A percentile compares a stretch with the other conserved stretches of the same genome.
These are phyloP conservation scores for Tenebrosternarchus preto DNA, from an alignment of 2,113 vertebrate genomes.

Conservation along the genomic window DNA sequence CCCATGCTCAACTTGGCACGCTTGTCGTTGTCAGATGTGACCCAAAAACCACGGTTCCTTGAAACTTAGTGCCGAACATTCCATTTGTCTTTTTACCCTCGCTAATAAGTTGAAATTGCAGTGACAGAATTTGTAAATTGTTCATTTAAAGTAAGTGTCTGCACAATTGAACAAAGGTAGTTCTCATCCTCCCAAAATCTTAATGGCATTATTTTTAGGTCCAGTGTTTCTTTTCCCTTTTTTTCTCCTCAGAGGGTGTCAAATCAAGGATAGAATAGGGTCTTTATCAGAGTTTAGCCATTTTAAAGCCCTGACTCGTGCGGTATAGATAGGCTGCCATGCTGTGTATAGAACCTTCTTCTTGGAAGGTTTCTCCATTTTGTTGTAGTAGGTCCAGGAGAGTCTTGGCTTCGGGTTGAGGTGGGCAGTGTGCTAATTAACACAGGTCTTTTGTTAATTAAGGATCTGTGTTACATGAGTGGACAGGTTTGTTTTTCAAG, in stretches of 20 bases:
- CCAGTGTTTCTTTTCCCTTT: not conserved
- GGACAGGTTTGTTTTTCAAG: not conserved
- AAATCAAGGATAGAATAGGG: not conserved
- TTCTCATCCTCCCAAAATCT: not conserved
- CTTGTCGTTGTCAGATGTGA: not conserved
- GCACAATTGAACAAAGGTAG: not conserved
- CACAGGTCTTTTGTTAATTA: not conserved
- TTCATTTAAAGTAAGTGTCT: too few relatives aligned
- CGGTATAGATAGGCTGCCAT: constrained; percentile 52
- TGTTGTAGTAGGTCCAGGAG: constrained; percentile 64
- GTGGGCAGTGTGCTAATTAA: not conserved
- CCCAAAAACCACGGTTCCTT: not conserved
- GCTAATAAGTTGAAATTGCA: too few relatives aligned
- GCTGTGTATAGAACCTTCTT: constrained; percentile 54
- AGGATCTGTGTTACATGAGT: not conserved
- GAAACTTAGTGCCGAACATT: not conserved
- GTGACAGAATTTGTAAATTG: too few relatives aligned
- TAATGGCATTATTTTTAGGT: not conserved
- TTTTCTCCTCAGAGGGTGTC: not conserved
- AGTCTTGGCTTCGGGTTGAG: constrained; percentile 63
- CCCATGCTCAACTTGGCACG: not conserved
- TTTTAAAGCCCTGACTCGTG: not conserved
- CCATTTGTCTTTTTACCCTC: not conserved
- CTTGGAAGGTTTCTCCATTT: constrained; percentile 67
- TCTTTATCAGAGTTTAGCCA: not conserved